Base-by-base conservation (phyloP, 2,113 vertebrate species). In the Furnarius figulus region DNA sequence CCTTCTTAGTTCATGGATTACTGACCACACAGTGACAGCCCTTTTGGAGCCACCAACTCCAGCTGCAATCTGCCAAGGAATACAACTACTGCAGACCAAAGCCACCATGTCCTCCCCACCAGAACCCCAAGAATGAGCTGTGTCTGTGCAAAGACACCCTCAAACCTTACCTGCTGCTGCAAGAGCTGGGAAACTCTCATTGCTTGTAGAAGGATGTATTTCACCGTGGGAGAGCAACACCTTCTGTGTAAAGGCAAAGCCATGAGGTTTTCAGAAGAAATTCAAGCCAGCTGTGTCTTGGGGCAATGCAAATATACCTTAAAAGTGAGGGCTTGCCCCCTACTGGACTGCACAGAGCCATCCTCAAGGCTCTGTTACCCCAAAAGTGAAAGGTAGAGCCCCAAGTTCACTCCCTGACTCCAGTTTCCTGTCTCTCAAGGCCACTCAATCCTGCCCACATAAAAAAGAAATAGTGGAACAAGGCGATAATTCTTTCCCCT, bases 1-100 rank as follows among this genome's bases (percentile, higher is more conserved):
- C 88, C 79, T 84, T 35, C 86, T 79, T 37, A 53, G 44, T 25
- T 85, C 84, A n/a, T 11, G 81, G 89, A 77, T 96, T 89, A 33
- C 87, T 90, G 90, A 47, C 87, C 93, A 66, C 82, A 85, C 14
- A 14, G 1, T 5, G 85, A 87, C 93, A 96, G 66, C 31, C 71
- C 37, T 84, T 61, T 35, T 59, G 5, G 83, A 92, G 94, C 81
- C 47, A 39, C 3, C 4, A 3, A 42, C 86, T 65, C 8, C 1
- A 1, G 20, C 1, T 5, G 33, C 75, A 50, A 88, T 15, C 71
- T 28, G 47, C 78, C 33, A 5, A 47, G 72, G 58, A 28, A 65
- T 44, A 30, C 3, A 1, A 55, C 56, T 56, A n/a, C 67, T 42
- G n/a, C 31, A 19, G 37, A 7, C 8, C 21, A 42, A 55, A 17